Percentiles rank a stretch among this genome's conserved stretches.
These are phyloP conservation scores for Contarinia nasturtii DNA, from an alignment of 1,140 invertebrate species.

Conservation along the genomic window DNA sequence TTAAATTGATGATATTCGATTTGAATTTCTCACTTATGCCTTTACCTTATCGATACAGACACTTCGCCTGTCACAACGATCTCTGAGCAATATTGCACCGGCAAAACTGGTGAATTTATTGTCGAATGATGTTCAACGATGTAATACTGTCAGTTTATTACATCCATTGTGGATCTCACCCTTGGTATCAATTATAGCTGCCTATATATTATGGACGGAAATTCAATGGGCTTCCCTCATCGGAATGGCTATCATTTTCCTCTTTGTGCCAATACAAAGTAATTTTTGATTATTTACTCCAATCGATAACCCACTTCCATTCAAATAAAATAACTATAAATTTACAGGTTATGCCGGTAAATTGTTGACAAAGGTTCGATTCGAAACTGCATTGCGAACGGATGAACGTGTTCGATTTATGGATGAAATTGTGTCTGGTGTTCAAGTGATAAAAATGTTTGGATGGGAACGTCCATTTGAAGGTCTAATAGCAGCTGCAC, in stretches of 20 bases:
- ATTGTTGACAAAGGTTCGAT: slow-evolving; percentile 38
- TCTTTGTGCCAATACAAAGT: slow-evolving; percentile 51
- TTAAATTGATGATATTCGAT: slow-evolving; percentile 43
- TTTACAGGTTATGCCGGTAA: slow-evolving; percentile 45
- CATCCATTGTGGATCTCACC: slow-evolving; percentile 48
- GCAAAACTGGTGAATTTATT: slow-evolving; percentile 71
- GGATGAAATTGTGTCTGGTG: slow-evolving; percentile 55
- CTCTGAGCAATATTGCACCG: slow-evolving; percentile 49
- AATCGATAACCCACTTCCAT: no score
- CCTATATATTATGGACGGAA: slow-evolving; percentile 40
- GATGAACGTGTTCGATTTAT: slow-evolving; percentile 60
- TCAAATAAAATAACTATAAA: no score
- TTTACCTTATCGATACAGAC: slow-evolving; percentile 35
- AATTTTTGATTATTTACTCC: no score
- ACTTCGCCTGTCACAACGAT: slow-evolving; percentile 33
- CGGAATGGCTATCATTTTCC: slow-evolving; percentile 44
- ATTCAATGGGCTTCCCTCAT: slow-evolving; percentile 43
- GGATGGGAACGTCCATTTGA: slow-evolving; percentile 56
- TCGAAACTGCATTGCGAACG: slow-evolving; percentile 42
- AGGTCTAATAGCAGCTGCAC: slow-evolving; percentile 31
- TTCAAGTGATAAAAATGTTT: slow-evolving; percentile 59
- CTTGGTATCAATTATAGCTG: slow-evolving; percentile 34
- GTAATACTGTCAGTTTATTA: slow-evolving; percentile 36
- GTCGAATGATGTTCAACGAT: slow-evolving; percentile 55
- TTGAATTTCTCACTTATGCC: no score